Evolutionary conservation across 2,888 invertebrate species (phyloP), one percentile per base, ranked within the genome.

Genomic region (Aphodius sticticus): DNA sequence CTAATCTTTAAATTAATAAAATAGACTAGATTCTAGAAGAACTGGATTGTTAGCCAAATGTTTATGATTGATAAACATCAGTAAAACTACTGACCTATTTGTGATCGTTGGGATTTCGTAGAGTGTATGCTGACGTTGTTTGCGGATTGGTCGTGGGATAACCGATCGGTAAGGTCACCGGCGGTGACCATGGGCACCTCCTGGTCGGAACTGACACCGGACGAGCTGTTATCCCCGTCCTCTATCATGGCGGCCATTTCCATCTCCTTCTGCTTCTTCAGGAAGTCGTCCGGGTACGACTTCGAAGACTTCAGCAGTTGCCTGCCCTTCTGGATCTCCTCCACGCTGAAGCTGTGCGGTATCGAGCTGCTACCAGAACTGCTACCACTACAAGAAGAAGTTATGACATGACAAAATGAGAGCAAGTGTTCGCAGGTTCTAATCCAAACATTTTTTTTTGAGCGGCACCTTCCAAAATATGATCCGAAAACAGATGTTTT

Each of bases 211-310:
- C 96, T 96, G 0, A 96, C 96, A 26, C 96, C 96, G 36, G 96
- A 96, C 6, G 96, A 96, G 83, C 96, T 96, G 89, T 96, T 96
- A 89, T 96, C 96, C 76, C 95, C 95, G 89, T 96, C 96, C 90
- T 95, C 96, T 35, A 74, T 12, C 6, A 91, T 89, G 81, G 90
- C 85, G 69, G 86, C 88, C 15, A 83, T 84, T 76, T 86, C 86
- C 15, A 87, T 82, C 83, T 90, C 90, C 81, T 87, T 85, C 69
- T 88, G 88, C 84, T 92, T 90, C 82, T 90, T 91, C 76, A 93
- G 88, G 84, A 96, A 93, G 86, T 96, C 95, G 89, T 96, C 96
- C 69, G 96, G 96, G 88, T 95, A 96, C 12, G 96, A 96, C 88
- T 95, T 95, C 6, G 96, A 96, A 79, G 95, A 95, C 88, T 96